Percentiles rank a stretch among this genome's conserved stretches.
phyloP scores from a whole-genome alignment of 2,888 invertebrate species.

The Aporophyla nigra region DNA sequence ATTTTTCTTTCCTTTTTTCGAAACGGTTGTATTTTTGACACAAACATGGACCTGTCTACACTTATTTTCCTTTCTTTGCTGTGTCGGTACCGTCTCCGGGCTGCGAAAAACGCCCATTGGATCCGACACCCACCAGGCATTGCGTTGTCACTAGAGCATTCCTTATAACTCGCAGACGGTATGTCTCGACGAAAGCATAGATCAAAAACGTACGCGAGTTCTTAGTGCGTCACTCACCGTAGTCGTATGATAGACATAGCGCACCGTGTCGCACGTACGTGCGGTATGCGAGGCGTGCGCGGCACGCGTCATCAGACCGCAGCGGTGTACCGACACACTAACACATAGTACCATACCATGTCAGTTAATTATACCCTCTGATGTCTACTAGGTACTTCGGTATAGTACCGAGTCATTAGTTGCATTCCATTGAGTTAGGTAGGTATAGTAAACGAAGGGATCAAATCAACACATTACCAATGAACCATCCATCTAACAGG shows the following conservation, averaged over 20 bases:
- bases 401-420: not conserved
- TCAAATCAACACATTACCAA: not conserved
- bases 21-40: not conserved
- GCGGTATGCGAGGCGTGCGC: constrained; percentile 58
- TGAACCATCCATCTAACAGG: not conserved
- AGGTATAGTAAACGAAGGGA: not conserved
- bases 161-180: constrained; percentile 7
- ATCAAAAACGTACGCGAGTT: constrained; percentile 25
- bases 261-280: constrained; percentile 7
- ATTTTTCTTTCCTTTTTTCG: not conserved
- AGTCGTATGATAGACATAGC: not conserved
- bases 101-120: not conserved
- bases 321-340: constrained; percentile 21
- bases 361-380: constrained; percentile 18
- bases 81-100: too few species aligned
- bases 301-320: constrained; percentile 52
- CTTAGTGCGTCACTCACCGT: constrained; percentile 18
- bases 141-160: not conserved
- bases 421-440: constrained; percentile 11
- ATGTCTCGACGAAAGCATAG: constrained; percentile 11
- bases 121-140: not conserved
- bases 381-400: constrained; percentile 1
- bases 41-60: not conserved
- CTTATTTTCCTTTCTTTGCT: too few species aligned
- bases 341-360: not conserved